These are phyloP conservation scores for Macaria liturata DNA, from an alignment of 2,888 invertebrate species.

Conservation along the genomic window DNA sequence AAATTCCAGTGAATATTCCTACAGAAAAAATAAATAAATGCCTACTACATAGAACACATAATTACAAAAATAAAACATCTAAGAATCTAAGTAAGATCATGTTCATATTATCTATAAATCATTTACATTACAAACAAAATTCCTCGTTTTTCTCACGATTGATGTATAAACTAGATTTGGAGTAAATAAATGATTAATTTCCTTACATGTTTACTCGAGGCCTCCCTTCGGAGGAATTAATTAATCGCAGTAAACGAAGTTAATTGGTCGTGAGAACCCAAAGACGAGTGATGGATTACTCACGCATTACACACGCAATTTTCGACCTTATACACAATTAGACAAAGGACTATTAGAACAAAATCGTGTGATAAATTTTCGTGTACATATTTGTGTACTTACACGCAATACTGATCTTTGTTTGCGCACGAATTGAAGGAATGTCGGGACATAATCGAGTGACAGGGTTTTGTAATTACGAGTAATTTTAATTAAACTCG, in stretches of 20 bases:
- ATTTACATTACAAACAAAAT: not conserved
- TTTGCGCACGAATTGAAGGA: slow-evolving; percentile 18
- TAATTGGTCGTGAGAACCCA: slow-evolving; percentile 55
- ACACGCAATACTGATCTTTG: slow-evolving; percentile 36
- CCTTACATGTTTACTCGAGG: slow-evolving; percentile 47
- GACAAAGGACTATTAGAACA: slow-evolving; percentile 21
- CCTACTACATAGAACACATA: no score
- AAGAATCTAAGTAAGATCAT: no score
- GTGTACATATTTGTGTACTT: not conserved
- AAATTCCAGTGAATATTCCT: no score
- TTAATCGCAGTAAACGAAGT: slow-evolving; percentile 60
- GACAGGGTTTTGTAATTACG: slow-evolving; percentile 9
- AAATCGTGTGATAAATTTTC: slow-evolving; percentile 16
- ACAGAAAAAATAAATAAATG: no score
- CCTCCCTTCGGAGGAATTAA: slow-evolving; percentile 53
- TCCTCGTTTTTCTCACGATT: not conserved
- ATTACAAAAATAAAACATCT: no score
- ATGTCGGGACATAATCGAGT: slow-evolving; percentile 22
- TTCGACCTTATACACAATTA: slow-evolving; percentile 29
- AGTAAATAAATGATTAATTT: slow-evolving; percentile 52
- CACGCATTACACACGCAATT: slow-evolving; percentile 32
- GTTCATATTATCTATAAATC: no score
- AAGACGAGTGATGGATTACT: slow-evolving; percentile 45
- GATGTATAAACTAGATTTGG: slow-evolving; percentile 32
- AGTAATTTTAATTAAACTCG: slow-evolving; percentile 29